A percentile compares a stretch with the other conserved stretches of the same genome.
Evolutionary conservation across 2,797 vertebrate species (phyloP).

Genomic region (Forpus xanthops): DNA sequence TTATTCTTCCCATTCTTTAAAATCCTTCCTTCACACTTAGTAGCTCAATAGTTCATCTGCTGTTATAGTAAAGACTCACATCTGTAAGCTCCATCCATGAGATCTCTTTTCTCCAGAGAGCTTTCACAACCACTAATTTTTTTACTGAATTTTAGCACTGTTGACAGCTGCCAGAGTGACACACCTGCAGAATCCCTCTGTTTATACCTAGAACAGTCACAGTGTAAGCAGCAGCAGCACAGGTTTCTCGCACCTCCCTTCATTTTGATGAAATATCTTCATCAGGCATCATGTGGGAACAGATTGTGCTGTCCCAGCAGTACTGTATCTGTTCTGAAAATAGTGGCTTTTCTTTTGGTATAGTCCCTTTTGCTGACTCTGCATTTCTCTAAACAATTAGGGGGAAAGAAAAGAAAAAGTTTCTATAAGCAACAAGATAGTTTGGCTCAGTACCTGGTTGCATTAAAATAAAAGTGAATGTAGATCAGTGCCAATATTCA

Average conservation of each 20-base stretch:
- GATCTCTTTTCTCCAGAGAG: not conserved
- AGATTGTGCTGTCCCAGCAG: not conserved
- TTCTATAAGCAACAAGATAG: not conserved
- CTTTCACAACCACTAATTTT: not conserved
- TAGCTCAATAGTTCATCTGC: not conserved
- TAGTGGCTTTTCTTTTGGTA: not conserved
- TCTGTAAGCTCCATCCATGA: not conserved
- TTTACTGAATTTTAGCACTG: not conserved
- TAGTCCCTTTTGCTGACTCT: not conserved
- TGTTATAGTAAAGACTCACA: not conserved
- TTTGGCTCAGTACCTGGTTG: not conserved
- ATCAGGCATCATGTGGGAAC: not conserved
- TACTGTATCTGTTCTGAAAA: not conserved
- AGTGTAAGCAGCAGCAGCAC: not conserved
- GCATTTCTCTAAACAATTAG: not conserved
- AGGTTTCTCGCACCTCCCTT: not conserved
- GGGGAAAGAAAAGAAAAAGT: not conserved
- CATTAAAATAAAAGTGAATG: not conserved
- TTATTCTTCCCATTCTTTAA: not conserved
- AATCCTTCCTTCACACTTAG: not conserved
- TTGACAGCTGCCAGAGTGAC: not conserved
- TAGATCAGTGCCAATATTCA: not conserved
- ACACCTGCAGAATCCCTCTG: not conserved
- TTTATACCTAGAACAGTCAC: not conserved
- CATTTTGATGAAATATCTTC: not conserved